Conservation (phyloP, 2,888 invertebrate species). For the Hydrotaea diabolus region DNA sequence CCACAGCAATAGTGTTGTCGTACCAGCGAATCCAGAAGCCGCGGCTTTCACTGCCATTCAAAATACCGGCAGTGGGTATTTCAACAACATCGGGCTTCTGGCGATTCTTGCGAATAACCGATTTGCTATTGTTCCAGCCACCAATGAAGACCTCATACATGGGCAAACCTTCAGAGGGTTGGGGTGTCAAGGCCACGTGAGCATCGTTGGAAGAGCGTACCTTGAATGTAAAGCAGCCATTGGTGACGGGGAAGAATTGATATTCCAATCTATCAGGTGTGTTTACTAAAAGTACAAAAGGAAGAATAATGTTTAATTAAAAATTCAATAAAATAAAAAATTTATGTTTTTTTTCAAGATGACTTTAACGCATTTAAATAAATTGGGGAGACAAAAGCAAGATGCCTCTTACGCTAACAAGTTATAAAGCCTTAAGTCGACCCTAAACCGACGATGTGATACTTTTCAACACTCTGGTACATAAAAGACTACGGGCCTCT, state of each 20-base stretch:
- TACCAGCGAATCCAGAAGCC: slow-evolving; percentile 93
- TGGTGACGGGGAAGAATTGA: slow-evolving; percentile 4
- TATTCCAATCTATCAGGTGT: background rate
- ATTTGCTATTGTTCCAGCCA: slow-evolving; percentile 92
- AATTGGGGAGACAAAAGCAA: no score
- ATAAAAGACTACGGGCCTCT: no score
- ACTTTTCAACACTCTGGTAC: no score
- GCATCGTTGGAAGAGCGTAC: slow-evolving; percentile 91
- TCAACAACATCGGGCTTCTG: slow-evolving; percentile 86
- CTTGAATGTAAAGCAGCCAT: slow-evolving; percentile 85
- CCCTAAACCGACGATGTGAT: no score
- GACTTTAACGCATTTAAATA: no score
- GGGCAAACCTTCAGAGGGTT: slow-evolving; percentile 86
- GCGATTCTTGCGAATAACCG: slow-evolving; percentile 90
- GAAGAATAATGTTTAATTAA: background rate
- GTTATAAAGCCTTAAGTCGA: no score
- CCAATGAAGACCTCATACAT: slow-evolving; percentile 94
- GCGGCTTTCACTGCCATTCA: slow-evolving; percentile 87
- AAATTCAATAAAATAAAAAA: background rate
- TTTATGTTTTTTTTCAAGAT: no score
- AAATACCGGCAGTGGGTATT: slow-evolving; percentile 86
- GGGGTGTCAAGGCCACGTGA: slow-evolving; percentile 89
- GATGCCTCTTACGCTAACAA: no score
- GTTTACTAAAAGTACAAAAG: background rate
- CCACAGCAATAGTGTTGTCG: slow-evolving; percentile 85